Evolutionary conservation across 1,140 invertebrate species (phyloP).

Genomic region (Temnothorax longispinosus): DNA sequence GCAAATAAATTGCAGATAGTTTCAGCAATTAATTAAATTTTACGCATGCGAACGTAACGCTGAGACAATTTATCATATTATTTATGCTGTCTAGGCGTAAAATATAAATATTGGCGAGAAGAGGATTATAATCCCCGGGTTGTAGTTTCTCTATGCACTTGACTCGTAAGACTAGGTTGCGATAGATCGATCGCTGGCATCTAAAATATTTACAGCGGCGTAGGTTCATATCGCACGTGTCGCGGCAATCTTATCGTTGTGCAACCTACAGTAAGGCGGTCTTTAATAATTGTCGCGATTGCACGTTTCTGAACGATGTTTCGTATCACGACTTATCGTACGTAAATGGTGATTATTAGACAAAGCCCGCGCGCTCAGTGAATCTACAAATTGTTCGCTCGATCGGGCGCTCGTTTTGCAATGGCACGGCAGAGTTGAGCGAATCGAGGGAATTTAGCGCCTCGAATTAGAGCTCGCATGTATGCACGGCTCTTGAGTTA

Average conservation of each 20-base stretch:
- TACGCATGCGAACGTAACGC: background rate
- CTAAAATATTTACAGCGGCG: constrained; percentile 67
- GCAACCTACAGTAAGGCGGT: background rate
- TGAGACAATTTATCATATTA: constrained; percentile 3
- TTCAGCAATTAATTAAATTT: background rate
- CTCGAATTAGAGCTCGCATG: constrained; percentile 31
- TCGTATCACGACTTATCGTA: background rate
- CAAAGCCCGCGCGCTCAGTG: background rate
- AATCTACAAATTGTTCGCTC: background rate
- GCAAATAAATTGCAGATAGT: background rate
- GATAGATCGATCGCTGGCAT: constrained; percentile 60
- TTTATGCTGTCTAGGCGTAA: background rate
- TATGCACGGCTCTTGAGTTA: constrained; percentile 22
- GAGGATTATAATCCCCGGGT: constrained; percentile 5
- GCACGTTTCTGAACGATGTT: background rate
- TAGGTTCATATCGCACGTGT: constrained; percentile 17
- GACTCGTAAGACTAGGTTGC: constrained; percentile 60
- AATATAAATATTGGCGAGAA: background rate
- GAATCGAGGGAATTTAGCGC: constrained; percentile 6
- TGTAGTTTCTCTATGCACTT: constrained; percentile 9
- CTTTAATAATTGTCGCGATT: constrained; percentile 29
- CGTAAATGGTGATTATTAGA: background rate
- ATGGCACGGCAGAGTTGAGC: background rate
- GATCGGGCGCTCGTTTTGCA: constrained; percentile 6
- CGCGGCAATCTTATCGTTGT: constrained; percentile 59